phyloP scores from a whole-genome alignment of 2,797 vertebrate genomes.

The Salarias fasciatus region DNA sequence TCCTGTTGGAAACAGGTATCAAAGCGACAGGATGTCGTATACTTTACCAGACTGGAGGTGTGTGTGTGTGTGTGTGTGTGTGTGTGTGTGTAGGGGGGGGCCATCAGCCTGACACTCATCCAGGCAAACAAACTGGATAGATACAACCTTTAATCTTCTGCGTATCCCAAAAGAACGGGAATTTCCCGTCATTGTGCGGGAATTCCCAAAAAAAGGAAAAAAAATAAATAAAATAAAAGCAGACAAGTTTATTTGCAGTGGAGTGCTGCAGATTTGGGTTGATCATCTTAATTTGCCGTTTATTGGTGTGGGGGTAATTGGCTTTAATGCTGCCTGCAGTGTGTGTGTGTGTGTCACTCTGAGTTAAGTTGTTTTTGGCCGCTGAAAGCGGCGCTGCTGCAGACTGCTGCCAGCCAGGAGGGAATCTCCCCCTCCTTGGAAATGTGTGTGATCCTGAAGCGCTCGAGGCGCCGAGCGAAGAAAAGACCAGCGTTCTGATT shows the following conservation, averaged over 20 bases:
- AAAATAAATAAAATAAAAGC: slow-evolving; percentile 60
- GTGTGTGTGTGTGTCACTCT: slow-evolving; percentile 28
- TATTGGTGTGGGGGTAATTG: slow-evolving; percentile 25
- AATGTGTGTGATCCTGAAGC: slow-evolving; percentile 51
- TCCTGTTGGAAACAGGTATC: slow-evolving; percentile 58
- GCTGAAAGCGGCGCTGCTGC: slow-evolving; percentile 45
- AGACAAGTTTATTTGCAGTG: slow-evolving; percentile 58
- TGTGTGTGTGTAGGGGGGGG: no score
- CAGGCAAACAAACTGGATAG: slow-evolving; percentile 71
- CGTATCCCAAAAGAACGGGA: slow-evolving; percentile 82
- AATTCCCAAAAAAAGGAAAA: slow-evolving; percentile 77
- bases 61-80: no score
- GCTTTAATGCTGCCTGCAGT: slow-evolving; percentile 27
- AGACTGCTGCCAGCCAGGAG: slow-evolving; percentile 41
- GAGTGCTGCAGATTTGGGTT: slow-evolving; percentile 45
- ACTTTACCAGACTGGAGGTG: slow-evolving; percentile 36
- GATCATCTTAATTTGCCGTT: slow-evolving; percentile 49
- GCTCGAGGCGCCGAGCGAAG: slow-evolving; percentile 58
- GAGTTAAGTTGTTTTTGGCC: slow-evolving; percentile 30
- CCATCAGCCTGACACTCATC: slow-evolving; percentile 62
- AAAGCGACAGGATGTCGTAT: slow-evolving; percentile 51
- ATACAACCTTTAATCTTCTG: slow-evolving; percentile 79
- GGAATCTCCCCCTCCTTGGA: slow-evolving; percentile 67
- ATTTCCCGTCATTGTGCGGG: slow-evolving; percentile 79
- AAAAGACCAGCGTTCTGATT: slow-evolving; percentile 72